phyloP scores from a whole-genome alignment of 1,140 invertebrate species.

The Drosophila auraria region DNA sequence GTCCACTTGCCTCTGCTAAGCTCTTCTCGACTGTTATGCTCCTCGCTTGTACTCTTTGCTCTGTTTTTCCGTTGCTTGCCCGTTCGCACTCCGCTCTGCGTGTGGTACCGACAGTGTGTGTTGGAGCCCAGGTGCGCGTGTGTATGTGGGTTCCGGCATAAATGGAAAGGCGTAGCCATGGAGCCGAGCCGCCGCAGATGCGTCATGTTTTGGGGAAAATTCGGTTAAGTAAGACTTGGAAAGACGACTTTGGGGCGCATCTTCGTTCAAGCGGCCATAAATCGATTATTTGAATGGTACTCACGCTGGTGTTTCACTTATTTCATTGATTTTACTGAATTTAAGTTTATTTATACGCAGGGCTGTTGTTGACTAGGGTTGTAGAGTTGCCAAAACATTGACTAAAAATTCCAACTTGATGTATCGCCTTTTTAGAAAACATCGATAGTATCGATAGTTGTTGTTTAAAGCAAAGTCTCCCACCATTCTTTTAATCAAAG shows the following conservation, averaged over 20 bases:
- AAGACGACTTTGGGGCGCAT: not conserved
- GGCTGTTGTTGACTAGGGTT: conserved; percentile 12
- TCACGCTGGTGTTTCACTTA: conserved; percentile 54
- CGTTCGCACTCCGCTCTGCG: conserved; percentile 36
- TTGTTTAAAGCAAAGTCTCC: too few species aligned
- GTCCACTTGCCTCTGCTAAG: conserved; percentile 20
- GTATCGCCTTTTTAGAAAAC: not conserved
- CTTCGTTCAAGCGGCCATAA: conserved; percentile 21
- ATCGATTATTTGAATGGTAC: conserved; percentile 42
- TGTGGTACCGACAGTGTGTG: conserved; percentile 44
- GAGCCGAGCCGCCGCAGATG: conserved; percentile 66
- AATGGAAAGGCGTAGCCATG: conserved; percentile 69
- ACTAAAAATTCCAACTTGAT: not conserved
- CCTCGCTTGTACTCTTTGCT: conserved; percentile 3
- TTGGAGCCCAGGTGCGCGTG: conserved; percentile 41
- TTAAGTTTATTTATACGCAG: conserved; percentile 45
- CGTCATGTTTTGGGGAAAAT: conserved; percentile 80
- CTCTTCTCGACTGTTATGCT: conserved; percentile 10
- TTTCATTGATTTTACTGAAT: conserved; percentile 62
- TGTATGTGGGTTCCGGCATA: conserved; percentile 63
- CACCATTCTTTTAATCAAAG: too few species aligned
- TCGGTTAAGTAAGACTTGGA: conserved; percentile 59
- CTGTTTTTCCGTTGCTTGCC: conserved; percentile 23
- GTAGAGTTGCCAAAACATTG: not conserved
- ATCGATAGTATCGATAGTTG: not conserved